These are phyloP conservation scores for Nymphicus hollandicus DNA, from an alignment of 2,113 vertebrate species.

Conservation along the genomic window DNA sequence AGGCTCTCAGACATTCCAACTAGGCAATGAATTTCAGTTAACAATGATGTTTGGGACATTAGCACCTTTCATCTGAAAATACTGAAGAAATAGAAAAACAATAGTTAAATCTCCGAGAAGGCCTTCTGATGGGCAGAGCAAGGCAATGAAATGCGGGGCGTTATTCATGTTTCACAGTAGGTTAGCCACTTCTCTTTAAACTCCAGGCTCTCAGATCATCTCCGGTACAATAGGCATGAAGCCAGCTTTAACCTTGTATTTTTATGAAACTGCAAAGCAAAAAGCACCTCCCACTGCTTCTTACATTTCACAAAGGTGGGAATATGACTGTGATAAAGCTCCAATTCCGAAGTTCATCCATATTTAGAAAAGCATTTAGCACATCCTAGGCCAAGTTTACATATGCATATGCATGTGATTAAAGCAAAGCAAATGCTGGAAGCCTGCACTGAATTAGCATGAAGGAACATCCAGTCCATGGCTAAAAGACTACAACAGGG, in stretches of 20 bases:
- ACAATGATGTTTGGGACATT: slow-evolving; percentile 21
- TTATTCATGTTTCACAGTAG: slow-evolving; percentile 13
- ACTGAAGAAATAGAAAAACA: slow-evolving; percentile 19
- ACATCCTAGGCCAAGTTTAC: slow-evolving; percentile 42
- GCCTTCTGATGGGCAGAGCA: background rate
- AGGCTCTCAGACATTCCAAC: background rate
- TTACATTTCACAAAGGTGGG: slow-evolving; percentile 52
- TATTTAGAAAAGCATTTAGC: slow-evolving; percentile 52
- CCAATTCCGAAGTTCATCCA: slow-evolving; percentile 40
- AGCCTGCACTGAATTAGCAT: background rate
- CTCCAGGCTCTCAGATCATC: background rate
- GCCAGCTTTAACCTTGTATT: slow-evolving; percentile 3
- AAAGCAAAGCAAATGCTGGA: background rate
- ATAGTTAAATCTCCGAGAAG: background rate
- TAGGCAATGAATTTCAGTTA: background rate
- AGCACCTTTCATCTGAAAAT: slow-evolving; percentile 21
- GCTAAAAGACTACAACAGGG: background rate
- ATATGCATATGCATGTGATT: slow-evolving; percentile 35
- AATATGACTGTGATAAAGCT: slow-evolving; percentile 16
- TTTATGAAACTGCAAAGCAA: slow-evolving; percentile 23
- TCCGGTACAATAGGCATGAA: background rate
- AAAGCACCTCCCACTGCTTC: slow-evolving; percentile 47
- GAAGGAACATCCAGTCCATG: background rate
- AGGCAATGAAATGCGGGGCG: background rate
- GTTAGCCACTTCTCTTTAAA: background rate